Conservation (phyloP, 2,797 vertebrate genomes). For the Erethizon dorsatum region DNA sequence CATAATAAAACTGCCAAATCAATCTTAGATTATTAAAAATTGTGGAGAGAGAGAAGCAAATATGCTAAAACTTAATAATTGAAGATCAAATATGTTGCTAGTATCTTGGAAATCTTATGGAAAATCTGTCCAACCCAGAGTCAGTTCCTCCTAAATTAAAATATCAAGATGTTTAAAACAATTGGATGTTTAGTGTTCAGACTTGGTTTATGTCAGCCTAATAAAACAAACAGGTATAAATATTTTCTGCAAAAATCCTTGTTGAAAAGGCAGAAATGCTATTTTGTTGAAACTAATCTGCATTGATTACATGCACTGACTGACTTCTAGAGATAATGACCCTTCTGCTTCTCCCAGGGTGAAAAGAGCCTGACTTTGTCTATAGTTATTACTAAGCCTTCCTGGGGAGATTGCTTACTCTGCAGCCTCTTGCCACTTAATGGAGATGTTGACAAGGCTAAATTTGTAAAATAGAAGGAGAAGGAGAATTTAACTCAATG, state of each 20-base stretch:
- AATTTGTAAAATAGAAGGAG: constrained; percentile 40
- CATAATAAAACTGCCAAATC: constrained; percentile 28
- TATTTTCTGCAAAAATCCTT: not conserved
- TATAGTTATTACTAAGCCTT: constrained; percentile 27
- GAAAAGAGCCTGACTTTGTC: constrained; percentile 35
- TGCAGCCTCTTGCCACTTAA: constrained; percentile 29
- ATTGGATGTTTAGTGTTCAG: not conserved
- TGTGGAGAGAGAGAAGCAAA: not conserved
- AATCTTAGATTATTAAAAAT: constrained; percentile 20
- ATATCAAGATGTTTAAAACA: constrained; percentile 22
- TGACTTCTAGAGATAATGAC: constrained; percentile 6
- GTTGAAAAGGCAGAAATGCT: not conserved
- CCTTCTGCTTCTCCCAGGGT: not conserved
- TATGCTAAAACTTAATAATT: not conserved
- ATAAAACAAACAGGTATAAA: not conserved
- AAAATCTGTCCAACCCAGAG: not conserved
- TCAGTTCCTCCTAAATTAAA: constrained; percentile 4
- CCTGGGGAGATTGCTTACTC: not conserved
- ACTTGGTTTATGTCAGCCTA: not conserved
- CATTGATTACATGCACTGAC: not conserved
- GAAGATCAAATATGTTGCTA: not conserved
- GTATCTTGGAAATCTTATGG: not conserved
- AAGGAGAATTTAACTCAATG: constrained; percentile 29
- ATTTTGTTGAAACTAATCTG: constrained; percentile 27
- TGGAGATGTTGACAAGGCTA: constrained; percentile 67